phyloP scores from a whole-genome alignment of 2,888 invertebrate species.

The Trilocha varians region DNA sequence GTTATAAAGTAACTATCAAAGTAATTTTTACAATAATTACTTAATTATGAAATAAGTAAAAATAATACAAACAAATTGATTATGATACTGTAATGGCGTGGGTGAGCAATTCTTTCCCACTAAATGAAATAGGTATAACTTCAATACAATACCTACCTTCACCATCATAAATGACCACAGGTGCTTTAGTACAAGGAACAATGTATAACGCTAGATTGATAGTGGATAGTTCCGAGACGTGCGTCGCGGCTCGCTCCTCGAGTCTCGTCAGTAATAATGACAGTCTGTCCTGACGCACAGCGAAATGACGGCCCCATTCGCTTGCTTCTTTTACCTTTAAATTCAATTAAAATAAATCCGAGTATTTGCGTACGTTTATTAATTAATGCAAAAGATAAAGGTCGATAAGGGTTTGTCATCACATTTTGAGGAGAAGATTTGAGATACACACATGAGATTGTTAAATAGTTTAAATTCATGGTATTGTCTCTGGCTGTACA shows the following conservation, averaged over 20 bases:
- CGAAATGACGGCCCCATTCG: constrained; percentile 70
- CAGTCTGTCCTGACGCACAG: constrained; percentile 79
- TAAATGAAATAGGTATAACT: constrained; percentile 6
- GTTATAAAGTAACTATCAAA: no score
- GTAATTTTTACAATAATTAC: no score
- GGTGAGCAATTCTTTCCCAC: constrained; percentile 10
- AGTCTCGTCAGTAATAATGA: constrained; percentile 89
- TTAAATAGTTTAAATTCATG: no score
- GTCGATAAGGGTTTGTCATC: no score
- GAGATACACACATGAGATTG: no score
- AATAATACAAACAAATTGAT: no score
- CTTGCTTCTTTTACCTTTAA: constrained; percentile 32
- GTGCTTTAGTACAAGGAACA: constrained; percentile 80
- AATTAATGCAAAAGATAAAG: no score
- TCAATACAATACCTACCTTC: constrained; percentile 31
- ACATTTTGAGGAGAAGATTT: no score
- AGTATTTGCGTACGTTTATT: no score
- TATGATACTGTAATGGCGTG: no score
- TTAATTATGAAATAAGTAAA: no score
- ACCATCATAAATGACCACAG: constrained; percentile 80
- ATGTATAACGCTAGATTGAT: constrained; percentile 90
- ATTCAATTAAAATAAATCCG: neutral
- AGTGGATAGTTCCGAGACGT: constrained; percentile 85
- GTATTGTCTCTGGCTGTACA: no score
- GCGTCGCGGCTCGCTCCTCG: constrained; percentile 89